These are phyloP conservation scores for Plebejus argus DNA, from an alignment of 2,888 invertebrate genomes.

Conservation along the genomic window DNA sequence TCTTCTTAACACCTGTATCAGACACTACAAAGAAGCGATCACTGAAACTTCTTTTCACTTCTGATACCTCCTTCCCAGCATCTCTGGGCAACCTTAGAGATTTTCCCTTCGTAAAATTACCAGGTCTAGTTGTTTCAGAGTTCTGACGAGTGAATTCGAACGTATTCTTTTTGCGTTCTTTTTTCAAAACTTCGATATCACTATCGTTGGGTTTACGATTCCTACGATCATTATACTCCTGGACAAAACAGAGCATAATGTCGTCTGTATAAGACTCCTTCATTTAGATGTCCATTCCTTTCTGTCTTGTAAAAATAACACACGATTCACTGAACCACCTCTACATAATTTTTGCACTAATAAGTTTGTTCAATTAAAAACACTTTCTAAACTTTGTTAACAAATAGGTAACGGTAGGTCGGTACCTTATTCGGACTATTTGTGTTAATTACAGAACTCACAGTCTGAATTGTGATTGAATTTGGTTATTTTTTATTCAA, in stretches of 20 bases:
- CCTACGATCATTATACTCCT: constrained; percentile 80
- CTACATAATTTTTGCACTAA: constrained; percentile 48
- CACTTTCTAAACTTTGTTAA: constrained; percentile 29
- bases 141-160: constrained; percentile 48
- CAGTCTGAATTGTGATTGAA: not conserved
- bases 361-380: not conserved
- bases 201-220: constrained; percentile 59
- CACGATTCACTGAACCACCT: not conserved
- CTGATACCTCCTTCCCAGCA: constrained; percentile 53
- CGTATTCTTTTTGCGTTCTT: constrained; percentile 49
- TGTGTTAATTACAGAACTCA: not conserved
- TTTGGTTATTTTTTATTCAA: not conserved
- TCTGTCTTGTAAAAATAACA: not conserved
- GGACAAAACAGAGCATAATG: constrained; percentile 87
- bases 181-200: constrained; percentile 53
- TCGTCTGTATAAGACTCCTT: constrained; percentile 75
- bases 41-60: constrained; percentile 74
- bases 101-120: constrained; percentile 57
- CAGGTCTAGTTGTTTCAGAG: constrained; percentile 51
- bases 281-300: constrained; percentile 63
- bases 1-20: constrained; percentile 61
- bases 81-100: constrained; percentile 61
- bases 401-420: constrained; percentile 18
- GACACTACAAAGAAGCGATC: constrained; percentile 70
- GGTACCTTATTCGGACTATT: not conserved